phyloP scores from a whole-genome alignment of 2,888 invertebrate species.

The Lottia gigantea region DNA sequence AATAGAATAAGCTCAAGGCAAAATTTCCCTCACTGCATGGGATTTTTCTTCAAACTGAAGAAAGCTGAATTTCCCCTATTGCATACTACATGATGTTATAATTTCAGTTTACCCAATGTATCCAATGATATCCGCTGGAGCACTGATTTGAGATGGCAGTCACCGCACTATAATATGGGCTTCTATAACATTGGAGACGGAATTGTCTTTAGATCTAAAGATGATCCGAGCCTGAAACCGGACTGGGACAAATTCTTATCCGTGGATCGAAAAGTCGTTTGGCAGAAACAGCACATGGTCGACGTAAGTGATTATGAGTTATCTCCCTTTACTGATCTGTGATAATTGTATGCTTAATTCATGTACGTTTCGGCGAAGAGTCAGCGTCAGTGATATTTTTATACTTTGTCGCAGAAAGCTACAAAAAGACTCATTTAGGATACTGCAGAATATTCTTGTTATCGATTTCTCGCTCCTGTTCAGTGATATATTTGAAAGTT shows the following conservation, averaged over 20 bases:
- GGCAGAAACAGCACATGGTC: constrained; percentile 56
- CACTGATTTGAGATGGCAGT: constrained; percentile 63
- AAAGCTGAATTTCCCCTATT: no score
- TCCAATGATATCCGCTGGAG: constrained; percentile 63
- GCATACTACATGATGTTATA: neutral
- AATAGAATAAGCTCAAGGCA: no score
- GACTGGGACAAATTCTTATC: constrained; percentile 60
- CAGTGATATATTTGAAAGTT: no score
- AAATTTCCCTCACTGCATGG: no score
- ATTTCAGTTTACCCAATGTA: constrained; percentile 51
- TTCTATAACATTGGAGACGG: constrained; percentile 63
- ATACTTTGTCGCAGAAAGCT: no score
- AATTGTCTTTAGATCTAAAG: constrained; percentile 48
- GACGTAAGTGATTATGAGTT: constrained; percentile 34
- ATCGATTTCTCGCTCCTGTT: no score
- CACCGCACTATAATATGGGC: constrained; percentile 55
- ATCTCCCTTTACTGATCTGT: neutral
- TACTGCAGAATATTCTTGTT: no score
- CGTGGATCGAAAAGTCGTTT: constrained; percentile 60
- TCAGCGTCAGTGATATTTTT: no score
- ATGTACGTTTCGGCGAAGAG: no score
- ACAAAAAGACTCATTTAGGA: no score
- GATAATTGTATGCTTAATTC: neutral
- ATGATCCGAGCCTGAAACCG: constrained; percentile 44
- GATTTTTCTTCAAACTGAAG: no score